Base-by-base conservation (phyloP, 2,113 vertebrate species). In the Lophotis ruficrista region DNA sequence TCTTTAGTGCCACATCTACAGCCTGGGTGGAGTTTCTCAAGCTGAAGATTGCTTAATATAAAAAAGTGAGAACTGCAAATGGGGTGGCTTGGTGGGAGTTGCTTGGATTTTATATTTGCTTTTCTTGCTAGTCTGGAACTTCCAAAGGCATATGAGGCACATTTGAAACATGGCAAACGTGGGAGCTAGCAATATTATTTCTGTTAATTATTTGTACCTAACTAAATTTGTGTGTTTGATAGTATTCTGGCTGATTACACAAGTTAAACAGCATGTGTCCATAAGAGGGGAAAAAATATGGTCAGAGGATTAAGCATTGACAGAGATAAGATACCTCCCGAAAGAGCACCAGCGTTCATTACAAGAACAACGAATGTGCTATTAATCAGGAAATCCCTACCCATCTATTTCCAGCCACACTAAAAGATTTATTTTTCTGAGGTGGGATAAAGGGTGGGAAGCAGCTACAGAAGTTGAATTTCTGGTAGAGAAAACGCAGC, bases 271-370 rank as follows among this genome's bases (percentile, higher is more conserved):
- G 27, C 47, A 58, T 71, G 25, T 80, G 31, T 57, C 43, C 9
- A 3, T 70, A 58, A 51, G 33, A 87, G 24, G 21, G 53, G 31
- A 14, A 54, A 54, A 92, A 84, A 25, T 70, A 53, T 10, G 23
- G 27, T 76, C 68, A 66, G 50, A 83, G 30, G 25, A 70, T 75
- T 88, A 73, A 95, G 45, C 76, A 77, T 23, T 88, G 82, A 43
- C 66, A 88, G 45, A 89, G 76, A 48, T 73, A 90, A 94, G 71
- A 54, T 85, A 33, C 51, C 50, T 96, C 89, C 70, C 73, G 87
- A 92, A 81, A 79, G 25, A 80, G 35, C 85, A 83, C 25, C 71
- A 54, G 60, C 10, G 0, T 89, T 92, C 37, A 56, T 90, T 89
- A 73, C 62, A 77, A 90, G 53, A 83, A 19, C 78, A 87, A 7